These are phyloP conservation scores for Pangasianodon hypophthalmus DNA, from an alignment of 2,113 vertebrate species.

Conservation along the genomic window DNA sequence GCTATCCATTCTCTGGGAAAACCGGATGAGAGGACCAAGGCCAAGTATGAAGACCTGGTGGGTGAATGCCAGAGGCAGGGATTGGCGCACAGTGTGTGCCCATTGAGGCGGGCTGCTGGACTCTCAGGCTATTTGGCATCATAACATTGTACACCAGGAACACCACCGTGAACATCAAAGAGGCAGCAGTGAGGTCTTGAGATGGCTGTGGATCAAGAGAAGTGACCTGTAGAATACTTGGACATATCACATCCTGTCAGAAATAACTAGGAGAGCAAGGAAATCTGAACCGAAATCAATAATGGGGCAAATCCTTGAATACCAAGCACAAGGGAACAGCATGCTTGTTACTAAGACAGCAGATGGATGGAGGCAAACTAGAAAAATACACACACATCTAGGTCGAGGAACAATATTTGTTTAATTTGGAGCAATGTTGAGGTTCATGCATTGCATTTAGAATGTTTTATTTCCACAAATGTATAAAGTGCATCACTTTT, in stretches of 20 bases:
- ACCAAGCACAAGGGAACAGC: slow-evolving; percentile 12
- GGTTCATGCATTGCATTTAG: not conserved
- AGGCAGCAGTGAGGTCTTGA: not conserved
- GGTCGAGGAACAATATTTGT: not conserved
- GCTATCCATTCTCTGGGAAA: not conserved
- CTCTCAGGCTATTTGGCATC: not conserved
- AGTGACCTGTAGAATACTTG: slow-evolving; percentile 19
- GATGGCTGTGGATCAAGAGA: slow-evolving; percentile 3
- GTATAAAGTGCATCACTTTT: slow-evolving; percentile 21
- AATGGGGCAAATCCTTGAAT: slow-evolving; percentile 39
- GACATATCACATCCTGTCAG: slow-evolving; percentile 20
- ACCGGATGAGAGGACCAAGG: too few species aligned
- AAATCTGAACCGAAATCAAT: slow-evolving; percentile 44
- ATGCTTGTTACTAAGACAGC: slow-evolving; percentile 37
- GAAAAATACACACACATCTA: not conserved
- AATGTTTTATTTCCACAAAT: slow-evolving; percentile 10
- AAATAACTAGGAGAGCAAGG: slow-evolving; percentile 22
- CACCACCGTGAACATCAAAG: not conserved
- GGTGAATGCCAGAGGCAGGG: not conserved
- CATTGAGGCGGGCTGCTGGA: not conserved
- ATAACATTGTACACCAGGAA: not conserved
- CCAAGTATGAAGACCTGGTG: slow-evolving; percentile 15
- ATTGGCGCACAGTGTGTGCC: not conserved
- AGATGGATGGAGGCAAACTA: slow-evolving; percentile 44
- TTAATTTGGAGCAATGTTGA: slow-evolving; percentile 3